Evolutionary conservation across 2,888 invertebrate species (phyloP), one percentile per base, ranked within the genome.

Genomic region (Clostera curtula): DNA sequence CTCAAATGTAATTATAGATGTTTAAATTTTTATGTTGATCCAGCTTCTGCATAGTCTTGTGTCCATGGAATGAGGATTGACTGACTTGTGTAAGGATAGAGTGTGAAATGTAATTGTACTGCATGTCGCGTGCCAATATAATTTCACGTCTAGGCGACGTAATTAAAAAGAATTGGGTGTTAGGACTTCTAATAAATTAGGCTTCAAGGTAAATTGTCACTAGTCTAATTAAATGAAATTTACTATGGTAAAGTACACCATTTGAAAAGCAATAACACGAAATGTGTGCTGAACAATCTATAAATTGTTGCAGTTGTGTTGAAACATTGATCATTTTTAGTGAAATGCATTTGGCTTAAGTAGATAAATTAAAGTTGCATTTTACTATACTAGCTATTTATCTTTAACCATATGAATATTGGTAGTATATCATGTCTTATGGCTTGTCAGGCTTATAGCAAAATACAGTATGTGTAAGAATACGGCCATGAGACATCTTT

Each of bases 1-100:
- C 76, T 76, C 79, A 73, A 74, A 79, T 72, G 56, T 71, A 68
- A 68, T 66, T 62, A 64, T 56, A 36, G 50, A 57, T 62, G 56
- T 60, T 62, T 53, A 56, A 58, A 54, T 56, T 59, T n/a, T 62
- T 64, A 52, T 50, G 47, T 64, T 63, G 56, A 47, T 61, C 56
- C 50, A 51, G 62, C 63, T 70, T 64, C 49, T 61, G 48, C 45
- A 47, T 50, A 58, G 59, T 55, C 54, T 44, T 62, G 53, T 50
- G 49, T 57, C 49, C 45, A 60, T 51, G 56, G 54, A 59, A 61
- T 56, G 62, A 64, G 59, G 63, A 64, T 65, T 67, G 75, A 77
- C 72, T 77, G 74, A 74, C 54, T 73, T 67, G 55, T 47, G 58
- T 77, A 72, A 67, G 70, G 54, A 56, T 64, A 62, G 54, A 53